A percentile compares a stretch with the other conserved stretches of the same genome.
phyloP scores from a whole-genome alignment of 2,113 vertebrate genomes.

The Willisornis vidua region DNA sequence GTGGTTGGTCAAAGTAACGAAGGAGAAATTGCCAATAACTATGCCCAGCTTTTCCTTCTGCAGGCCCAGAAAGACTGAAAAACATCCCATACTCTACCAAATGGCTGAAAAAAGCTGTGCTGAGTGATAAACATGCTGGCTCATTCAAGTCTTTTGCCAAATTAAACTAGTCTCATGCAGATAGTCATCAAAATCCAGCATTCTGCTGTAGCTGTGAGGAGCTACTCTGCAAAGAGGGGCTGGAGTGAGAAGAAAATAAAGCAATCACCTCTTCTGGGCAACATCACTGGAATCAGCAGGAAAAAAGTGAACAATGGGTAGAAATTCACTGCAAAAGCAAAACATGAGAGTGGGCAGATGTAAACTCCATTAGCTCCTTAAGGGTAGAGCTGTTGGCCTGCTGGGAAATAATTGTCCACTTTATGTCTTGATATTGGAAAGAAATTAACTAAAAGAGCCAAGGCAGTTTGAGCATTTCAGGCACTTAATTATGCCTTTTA shows the following conservation, averaged over 20 bases:
- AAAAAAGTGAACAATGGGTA: background rate
- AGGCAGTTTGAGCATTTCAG: slow-evolving; percentile 43
- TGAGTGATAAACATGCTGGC: fast-evolving
- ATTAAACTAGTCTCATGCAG: background rate
- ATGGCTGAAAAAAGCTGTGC: background rate
- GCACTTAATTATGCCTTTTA: slow-evolving; percentile 69
- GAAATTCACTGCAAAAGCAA: background rate
- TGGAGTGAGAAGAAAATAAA: background rate
- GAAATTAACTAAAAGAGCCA: slow-evolving; percentile 44
- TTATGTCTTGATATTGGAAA: slow-evolving; percentile 46
- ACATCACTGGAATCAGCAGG: background rate
- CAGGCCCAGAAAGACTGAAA: background rate
- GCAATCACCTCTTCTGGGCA: background rate
- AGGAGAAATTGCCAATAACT: background rate
- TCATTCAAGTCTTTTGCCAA: background rate
- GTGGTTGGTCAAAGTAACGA: background rate
- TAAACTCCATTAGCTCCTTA: slow-evolving; percentile 27
- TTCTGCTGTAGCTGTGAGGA: background rate
- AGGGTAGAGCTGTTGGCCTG: slow-evolving; percentile 6
- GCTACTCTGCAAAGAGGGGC: background rate
- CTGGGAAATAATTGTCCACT: slow-evolving; percentile 56
- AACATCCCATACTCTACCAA: background rate
- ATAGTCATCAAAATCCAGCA: background rate
- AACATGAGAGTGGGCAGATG: background rate
- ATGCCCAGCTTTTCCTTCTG: background rate